Evolutionary conservation across 2,113 vertebrate species (phyloP), one percentile per base, ranked within the genome.

Genomic region (Silurus asotus): DNA sequence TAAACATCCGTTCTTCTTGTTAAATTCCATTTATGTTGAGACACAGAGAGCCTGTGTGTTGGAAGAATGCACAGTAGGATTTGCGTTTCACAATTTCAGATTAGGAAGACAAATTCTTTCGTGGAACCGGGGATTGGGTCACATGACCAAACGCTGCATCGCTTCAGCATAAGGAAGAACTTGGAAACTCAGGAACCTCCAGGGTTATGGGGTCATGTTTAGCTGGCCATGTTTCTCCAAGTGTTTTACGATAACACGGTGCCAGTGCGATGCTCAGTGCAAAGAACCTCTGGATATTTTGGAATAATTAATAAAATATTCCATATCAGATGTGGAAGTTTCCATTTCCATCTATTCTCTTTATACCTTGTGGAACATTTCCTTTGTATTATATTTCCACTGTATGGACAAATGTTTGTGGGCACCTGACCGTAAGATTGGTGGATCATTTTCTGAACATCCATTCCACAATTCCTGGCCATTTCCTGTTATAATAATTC

Each of bases 1-100:
- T 84, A 89, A 89, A 89, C 88, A 86, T 88, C 86, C 83, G 87
- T 87, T 86, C 83, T 84, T 84, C 78, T 87, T 82, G 81, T 89
- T 81, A 81, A 86, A 89, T 84, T 89, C 81, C 87, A 86, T 83
- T 89, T 88, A 82, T 56, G 67, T 75, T 74, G 20, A 51, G 78
- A 87, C 83, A 87, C 80, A 87, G 70, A 55, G 25, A 82, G 79
- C 11, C 88, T 83, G 77, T 86, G 81, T 79, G 88, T 11, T 70
- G 56, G 84, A 72, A 87, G 81, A 80, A 83, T 61, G 51, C 56
- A 67, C 56, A 86, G 80, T 83, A 81, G n/a, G 67, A 74, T 82
- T 80, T 70, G 74, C 49, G 28, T 86, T 86, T 75, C 78, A 64
- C 69, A 72, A 65, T 62, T 82, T 64, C 67, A 64, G 67, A 64